phyloP scores from a whole-genome alignment of 2,113 vertebrate species.

The pig (Sus scrofa) region T2T-Sscrofa CM000813.6:150478001-150478500 shows the following conservation, averaged over 20 bases:
- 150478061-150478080: no score
- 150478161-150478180: neutral
- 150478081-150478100: no score
- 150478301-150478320: neutral
- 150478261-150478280: neutral
- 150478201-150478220: constrained; percentile 1
- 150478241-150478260: constrained; percentile 12
- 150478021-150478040: no score
- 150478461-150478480: neutral
- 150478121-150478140: no score
- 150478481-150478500: neutral
- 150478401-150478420: no score
- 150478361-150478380: neutral
- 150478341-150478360: constrained; percentile 21
- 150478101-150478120: no score
- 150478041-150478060: no score
- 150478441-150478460: no score
- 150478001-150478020: no score
- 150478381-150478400: no score
- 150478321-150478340: neutral
- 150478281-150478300: constrained; percentile 8
- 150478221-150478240: neutral
- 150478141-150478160: no score
- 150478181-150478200: neutral
- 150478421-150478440: no score